phyloP scores from a whole-genome alignment of 2,797 vertebrate genomes.

The Hafferia zeledoni region DNA sequence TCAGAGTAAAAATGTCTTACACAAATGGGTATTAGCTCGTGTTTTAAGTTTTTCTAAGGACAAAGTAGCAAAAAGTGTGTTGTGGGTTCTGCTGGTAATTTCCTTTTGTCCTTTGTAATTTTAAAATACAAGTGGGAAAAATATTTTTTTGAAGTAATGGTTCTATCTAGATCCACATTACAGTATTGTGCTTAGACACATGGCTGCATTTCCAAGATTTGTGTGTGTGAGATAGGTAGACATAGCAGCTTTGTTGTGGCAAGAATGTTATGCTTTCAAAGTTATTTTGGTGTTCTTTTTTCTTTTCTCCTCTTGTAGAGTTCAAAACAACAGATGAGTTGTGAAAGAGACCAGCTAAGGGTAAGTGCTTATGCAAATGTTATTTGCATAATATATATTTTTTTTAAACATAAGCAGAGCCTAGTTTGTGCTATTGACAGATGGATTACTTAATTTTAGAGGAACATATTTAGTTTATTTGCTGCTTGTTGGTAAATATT shows the following conservation, averaged over 20 bases:
- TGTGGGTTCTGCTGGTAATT: neutral
- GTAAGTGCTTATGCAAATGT: slow-evolving; percentile 75
- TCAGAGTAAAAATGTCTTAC: neutral
- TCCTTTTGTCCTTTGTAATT: neutral
- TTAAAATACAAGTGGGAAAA: neutral
- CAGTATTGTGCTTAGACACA: neutral
- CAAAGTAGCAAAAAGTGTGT: neutral
- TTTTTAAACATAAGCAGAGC: slow-evolving; percentile 11
- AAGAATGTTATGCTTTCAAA: slow-evolving; percentile 12
- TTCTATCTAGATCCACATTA: neutral
- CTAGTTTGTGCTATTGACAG: slow-evolving; percentile 17
- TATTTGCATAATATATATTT: neutral
- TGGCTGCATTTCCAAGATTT: neutral
- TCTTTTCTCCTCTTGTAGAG: slow-evolving; percentile 75
- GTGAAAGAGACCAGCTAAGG: slow-evolving; percentile 86
- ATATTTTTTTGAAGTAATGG: neutral
- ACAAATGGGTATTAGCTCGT: neutral
- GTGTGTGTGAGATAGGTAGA: neutral
- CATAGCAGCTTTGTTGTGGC: neutral
- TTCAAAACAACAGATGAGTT: slow-evolving; percentile 88
- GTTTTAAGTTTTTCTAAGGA: slow-evolving; percentile 46
- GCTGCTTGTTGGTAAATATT: slow-evolving; percentile 60
- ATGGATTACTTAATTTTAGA: slow-evolving; percentile 4
- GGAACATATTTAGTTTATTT: slow-evolving; percentile 48
- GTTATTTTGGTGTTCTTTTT: neutral